Base-by-base conservation (phyloP, 2,888 invertebrate genomes). In the Psococerastis gibbosa region DNA sequence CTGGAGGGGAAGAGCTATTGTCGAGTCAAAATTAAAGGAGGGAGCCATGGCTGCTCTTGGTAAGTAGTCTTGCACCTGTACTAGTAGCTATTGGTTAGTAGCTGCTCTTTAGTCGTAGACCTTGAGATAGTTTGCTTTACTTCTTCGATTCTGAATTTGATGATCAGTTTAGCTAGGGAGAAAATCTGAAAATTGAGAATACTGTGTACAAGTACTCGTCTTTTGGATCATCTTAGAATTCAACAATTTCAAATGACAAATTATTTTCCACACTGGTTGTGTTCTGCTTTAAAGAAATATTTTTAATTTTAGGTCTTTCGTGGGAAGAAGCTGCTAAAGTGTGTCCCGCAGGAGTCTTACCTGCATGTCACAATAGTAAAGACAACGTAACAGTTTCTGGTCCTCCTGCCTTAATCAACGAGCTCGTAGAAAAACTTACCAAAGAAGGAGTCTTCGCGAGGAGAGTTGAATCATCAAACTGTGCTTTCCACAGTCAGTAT, bases 381-480 rank as follows among this genome's bases (percentile, higher is more conserved):
- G 94, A 97, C 60, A 91, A 85, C 53, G 92, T 95, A 6, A 92
- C 95, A 11, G 68, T 97, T 49, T 95, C 95, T 3, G 97, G 95
- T 0, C 85, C 88, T 1, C 71, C 72, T 32, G 70, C 66, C 1
- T 69, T 74, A 1, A 67, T 89, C 6, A 65, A 69, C 32, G 68
- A 70, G 51, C 75, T 88, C 56, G 75, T 84, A 8, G 71, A 68
- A n/a, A 57, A 72, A 54, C 63, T 91, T 34, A 67, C 74, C 51
- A 69, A 70, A 1, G 78, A 87, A 57, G 78, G 77, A 27, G 70
- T 84, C 49, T 91, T 91, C 58, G 88, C 83, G 13, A 83, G 78
- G 51, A 70, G 71, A 48, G 92, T 94, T 2, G 79, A 84, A 55
- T 87, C 87, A 55, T 79, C 85, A 27, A 84, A 84, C 42, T 75